A percentile compares a stretch with the other conserved stretches of the same genome.
Conservation (phyloP, 2,113 vertebrate species). For the Sceloporus undulatus region DNA sequence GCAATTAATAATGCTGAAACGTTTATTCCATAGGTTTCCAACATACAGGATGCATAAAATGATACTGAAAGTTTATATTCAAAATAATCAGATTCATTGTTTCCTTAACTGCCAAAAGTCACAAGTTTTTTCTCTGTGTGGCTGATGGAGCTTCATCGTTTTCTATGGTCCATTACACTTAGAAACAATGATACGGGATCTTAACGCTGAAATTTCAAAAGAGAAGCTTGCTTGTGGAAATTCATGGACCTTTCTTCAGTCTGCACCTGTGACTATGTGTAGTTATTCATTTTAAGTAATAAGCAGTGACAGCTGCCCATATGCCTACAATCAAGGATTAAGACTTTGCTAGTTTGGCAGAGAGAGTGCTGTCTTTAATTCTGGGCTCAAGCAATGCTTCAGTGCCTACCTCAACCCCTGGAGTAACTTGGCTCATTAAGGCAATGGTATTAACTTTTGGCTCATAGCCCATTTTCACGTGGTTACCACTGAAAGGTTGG, state of each 20-base stretch:
- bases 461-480: neutral
- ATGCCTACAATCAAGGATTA: neutral
- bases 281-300: neutral
- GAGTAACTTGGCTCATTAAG: constrained; percentile 6
- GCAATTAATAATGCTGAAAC: neutral
- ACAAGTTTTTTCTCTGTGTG: constrained; percentile 12
- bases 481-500: neutral
- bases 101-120: constrained; percentile 10
- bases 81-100: constrained; percentile 16
- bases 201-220: neutral
- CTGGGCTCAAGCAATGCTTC: neutral
- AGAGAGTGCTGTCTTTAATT: neutral
- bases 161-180: neutral
- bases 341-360: neutral
- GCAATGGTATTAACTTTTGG: neutral
- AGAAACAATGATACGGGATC: neutral
- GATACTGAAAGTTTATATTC: constrained; percentile 31
- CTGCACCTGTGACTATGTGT: neutral
- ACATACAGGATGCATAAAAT: neutral
- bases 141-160: neutral
- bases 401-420: neutral
- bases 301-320: neutral
- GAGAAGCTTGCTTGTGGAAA: constrained; percentile 8
- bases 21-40: neutral
- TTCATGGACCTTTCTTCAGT: neutral